Evolutionary conservation across 2,888 invertebrate genomes (phyloP).

Genomic region (Drosophila paracracens): DNA sequence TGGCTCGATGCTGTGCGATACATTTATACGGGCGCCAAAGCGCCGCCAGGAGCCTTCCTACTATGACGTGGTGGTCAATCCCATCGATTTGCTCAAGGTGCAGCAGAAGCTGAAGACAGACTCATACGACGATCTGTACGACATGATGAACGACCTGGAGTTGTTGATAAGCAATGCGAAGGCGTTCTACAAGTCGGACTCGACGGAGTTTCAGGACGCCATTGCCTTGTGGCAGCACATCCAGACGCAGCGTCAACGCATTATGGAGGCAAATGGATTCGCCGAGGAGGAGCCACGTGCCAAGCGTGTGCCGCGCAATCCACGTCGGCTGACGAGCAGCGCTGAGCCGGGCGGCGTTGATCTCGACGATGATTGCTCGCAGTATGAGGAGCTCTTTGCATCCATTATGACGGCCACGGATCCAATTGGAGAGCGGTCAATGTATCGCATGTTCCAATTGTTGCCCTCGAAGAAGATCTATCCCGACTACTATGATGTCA

Average conservation of each 20-base stretch:
- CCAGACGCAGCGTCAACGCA: conserved; percentile 84
- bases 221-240: conserved; percentile 94
- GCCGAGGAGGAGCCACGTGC: conserved; percentile 81
- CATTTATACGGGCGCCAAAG: conserved; percentile 97
- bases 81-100: conserved; percentile 96
- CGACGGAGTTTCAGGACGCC: conserved; percentile 95
- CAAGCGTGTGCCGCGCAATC: conserved; percentile 81
- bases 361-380: conserved; percentile 90
- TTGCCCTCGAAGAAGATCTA: conserved; percentile 96
- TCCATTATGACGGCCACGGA: conserved; percentile 94
- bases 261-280: conserved; percentile 82
- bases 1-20: conserved; percentile 95
- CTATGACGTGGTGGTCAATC: conserved; percentile 96
- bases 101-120: conserved; percentile 99
- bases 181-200: conserved; percentile 95
- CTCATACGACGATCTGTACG: conserved; percentile 97
- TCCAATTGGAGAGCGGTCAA: conserved; percentile 90
- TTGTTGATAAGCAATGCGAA: conserved; percentile 97
- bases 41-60: conserved; percentile 95
- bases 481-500: conserved; percentile 97
- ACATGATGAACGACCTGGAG: conserved; percentile 95
- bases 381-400: conserved; percentile 95
- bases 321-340: conserved; percentile 84
- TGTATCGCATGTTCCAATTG: conserved; percentile 95
- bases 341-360: conserved; percentile 90